phyloP scores from a whole-genome alignment of 2,797 vertebrate genomes.

The Micrastur ruficollis region DNA sequence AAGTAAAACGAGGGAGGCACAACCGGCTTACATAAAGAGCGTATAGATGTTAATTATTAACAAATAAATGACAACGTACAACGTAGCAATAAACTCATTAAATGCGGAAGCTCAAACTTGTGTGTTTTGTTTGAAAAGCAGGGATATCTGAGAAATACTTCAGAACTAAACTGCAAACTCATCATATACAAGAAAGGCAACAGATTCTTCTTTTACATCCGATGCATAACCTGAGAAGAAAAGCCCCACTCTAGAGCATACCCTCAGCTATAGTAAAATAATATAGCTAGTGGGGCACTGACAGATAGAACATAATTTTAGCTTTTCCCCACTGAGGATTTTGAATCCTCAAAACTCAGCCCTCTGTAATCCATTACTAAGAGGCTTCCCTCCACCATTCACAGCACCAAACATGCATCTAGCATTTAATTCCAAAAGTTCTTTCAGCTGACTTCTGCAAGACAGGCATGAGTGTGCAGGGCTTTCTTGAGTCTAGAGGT shows the following conservation, averaged over 20 bases:
- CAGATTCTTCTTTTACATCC: neutral
- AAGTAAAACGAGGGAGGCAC: neutral
- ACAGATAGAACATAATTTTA: neutral
- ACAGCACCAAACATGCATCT: neutral
- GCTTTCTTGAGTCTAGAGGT: neutral
- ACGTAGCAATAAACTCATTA: neutral
- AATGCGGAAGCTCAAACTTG: neutral
- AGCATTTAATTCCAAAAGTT: neutral
- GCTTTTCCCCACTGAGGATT: neutral
- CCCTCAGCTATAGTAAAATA: neutral
- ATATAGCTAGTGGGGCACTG: fast-evolving
- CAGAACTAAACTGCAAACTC: neutral
- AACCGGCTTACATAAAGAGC: neutral
- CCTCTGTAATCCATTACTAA: neutral
- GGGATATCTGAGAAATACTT: neutral
- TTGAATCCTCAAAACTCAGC: neutral
- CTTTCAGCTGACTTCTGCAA: neutral
- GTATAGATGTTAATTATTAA: neutral
- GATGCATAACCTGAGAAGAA: neutral
- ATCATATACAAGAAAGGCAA: neutral
- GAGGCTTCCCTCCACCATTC: neutral
- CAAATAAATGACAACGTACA: neutral
- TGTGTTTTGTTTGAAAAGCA: neutral
- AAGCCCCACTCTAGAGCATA: neutral
- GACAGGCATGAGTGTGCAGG: neutral